phyloP scores from a whole-genome alignment of 2,797 vertebrate genomes.

The Coluber constrictor region DNA sequence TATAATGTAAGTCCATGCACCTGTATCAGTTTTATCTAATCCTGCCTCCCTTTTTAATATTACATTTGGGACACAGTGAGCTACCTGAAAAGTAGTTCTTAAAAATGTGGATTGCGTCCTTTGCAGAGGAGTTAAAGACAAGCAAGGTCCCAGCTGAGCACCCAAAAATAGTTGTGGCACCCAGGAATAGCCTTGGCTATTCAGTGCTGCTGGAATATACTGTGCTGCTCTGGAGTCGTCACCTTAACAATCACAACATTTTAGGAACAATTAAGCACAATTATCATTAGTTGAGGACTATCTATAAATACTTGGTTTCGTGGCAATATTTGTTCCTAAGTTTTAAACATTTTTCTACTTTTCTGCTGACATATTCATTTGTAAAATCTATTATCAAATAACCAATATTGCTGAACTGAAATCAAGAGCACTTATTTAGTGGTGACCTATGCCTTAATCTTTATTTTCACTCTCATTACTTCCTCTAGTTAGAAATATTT shows the following conservation, averaged over 20 bases:
- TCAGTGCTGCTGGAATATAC: not conserved
- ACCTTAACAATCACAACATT: not conserved
- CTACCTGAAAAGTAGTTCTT: no score
- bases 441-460: not conserved
- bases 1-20: not conserved
- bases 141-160: no score
- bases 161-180: no score
- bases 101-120: no score
- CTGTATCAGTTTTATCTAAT: no score
- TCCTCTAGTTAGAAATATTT: not conserved
- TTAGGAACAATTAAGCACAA: not conserved
- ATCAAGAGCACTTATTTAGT: not conserved
- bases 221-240: not conserved
- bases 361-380: not conserved
- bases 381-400: not conserved
- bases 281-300: not conserved
- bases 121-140: no score
- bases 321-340: not conserved
- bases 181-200: not conserved
- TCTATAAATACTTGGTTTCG: not conserved
- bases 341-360: not conserved
- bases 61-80: no score
- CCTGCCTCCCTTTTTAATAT: no score
- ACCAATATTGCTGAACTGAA: not conserved
- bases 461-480: not conserved